Evolutionary conservation across 2,888 invertebrate genomes (phyloP).

Genomic region (Tachina fera): DNA sequence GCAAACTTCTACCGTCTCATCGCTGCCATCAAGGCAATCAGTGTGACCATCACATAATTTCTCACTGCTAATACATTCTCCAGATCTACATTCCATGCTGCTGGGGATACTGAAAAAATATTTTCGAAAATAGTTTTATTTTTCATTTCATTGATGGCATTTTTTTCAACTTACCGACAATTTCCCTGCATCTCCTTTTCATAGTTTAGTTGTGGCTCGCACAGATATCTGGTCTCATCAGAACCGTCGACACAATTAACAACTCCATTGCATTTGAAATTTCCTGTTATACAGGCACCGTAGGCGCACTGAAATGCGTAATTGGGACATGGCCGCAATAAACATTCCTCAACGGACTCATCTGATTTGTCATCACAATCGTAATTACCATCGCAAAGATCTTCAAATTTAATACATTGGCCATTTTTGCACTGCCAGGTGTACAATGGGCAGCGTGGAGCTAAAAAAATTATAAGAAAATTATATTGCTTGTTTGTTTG

Average conservation of each 20-base stretch:
- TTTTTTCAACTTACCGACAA: conserved; percentile 61
- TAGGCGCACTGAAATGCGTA: conserved; percentile 82
- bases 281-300: conserved; percentile 74
- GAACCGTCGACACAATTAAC: conserved; percentile 72
- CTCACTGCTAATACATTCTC: conserved; percentile 77
- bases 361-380: conserved; percentile 79
- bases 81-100: conserved; percentile 75
- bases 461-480: background rate
- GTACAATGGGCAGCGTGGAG: conserved; percentile 43
- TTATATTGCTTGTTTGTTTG: no score
- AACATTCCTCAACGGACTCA: conserved; percentile 77
- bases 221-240: conserved; percentile 70
- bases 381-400: conserved; percentile 77
- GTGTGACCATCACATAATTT: conserved; percentile 76
- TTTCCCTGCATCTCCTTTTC: conserved; percentile 55
- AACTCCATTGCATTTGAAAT: conserved; percentile 67
- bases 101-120: conserved; percentile 17
- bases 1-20: conserved; percentile 78
- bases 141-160: background rate
- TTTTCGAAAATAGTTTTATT: background rate
- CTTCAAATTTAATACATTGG: conserved; percentile 76
- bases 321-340: conserved; percentile 82
- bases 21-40: conserved; percentile 79
- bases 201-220: conserved; percentile 35
- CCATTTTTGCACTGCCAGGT: conserved; percentile 76